Percentiles rank a stretch among this genome's conserved stretches.
Conservation (phyloP, 2,888 invertebrate species). For the Meloe dianella region DNA sequence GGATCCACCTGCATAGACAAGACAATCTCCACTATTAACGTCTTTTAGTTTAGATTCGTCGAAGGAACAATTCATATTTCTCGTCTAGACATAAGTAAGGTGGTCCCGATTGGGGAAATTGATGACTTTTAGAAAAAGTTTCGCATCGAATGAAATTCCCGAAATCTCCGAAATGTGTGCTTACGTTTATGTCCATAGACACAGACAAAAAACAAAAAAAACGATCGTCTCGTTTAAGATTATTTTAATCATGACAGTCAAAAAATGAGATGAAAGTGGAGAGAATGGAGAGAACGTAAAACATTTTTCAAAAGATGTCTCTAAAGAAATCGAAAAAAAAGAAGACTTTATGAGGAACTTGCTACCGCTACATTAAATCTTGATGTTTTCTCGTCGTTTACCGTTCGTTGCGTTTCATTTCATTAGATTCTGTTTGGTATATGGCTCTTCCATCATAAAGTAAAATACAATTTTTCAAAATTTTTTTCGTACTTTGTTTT, state of each 20-base stretch:
- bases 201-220: neutral
- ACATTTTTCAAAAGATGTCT: conserved; percentile 6
- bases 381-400: conserved; percentile 44
- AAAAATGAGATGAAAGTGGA: conserved; percentile 5
- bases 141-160: neutral
- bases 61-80: neutral
- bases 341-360: conserved; percentile 35
- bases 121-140: neutral
- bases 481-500: neutral
- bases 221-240: neutral
- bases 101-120: neutral
- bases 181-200: neutral
- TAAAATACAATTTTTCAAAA: neutral
- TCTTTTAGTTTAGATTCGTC: neutral
- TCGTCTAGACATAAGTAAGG: conserved; percentile 3
- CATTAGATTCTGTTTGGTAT: conserved; percentile 38
- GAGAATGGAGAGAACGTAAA: neutral
- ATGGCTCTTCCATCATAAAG: neutral
- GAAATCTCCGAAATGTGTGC: neutral
- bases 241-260: conserved; percentile 6
- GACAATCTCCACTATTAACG: conserved; percentile 5
- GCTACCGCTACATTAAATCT: conserved; percentile 48
- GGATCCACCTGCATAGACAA: conserved; percentile 1
- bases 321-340: conserved; percentile 14
- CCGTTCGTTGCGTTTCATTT: conserved; percentile 41